Evolutionary conservation across 64 coral and sea anemone genomes (phyloP).

Genomic region (Montipora cactus): DNA sequence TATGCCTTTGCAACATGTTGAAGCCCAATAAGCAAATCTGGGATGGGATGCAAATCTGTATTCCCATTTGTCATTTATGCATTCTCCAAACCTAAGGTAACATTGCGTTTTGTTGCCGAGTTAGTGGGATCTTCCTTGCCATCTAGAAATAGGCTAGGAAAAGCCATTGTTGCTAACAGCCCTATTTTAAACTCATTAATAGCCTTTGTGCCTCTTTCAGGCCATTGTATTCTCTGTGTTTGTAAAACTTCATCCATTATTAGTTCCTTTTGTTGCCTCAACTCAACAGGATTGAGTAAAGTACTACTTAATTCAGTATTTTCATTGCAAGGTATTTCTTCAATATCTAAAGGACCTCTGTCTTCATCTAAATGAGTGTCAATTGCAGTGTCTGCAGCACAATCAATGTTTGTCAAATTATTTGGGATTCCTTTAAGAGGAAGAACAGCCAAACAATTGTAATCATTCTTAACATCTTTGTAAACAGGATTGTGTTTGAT

Average conservation of each 20-base stretch:
- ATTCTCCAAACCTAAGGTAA: not conserved
- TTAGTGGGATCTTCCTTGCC: not conserved
- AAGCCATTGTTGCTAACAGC: constrained; percentile 32
- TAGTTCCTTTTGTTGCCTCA: constrained; percentile 10
- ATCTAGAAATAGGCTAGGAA: too few species aligned
- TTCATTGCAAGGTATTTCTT: too few species aligned
- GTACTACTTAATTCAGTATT: too few species aligned
- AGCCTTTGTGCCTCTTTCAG: not conserved
- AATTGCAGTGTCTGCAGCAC: too few species aligned
- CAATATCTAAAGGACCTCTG: too few species aligned
- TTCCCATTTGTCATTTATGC: not conserved
- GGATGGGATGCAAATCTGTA: not conserved
- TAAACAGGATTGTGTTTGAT: too few species aligned
- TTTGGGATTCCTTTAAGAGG: too few species aligned
- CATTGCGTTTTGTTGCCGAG: not conserved
- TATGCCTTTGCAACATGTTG: not conserved
- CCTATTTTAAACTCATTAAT: constrained; percentile 16
- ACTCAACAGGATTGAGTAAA: not conserved
- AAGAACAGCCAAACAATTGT: too few species aligned
- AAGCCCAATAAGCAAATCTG: not conserved
- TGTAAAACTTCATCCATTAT: not conserved
- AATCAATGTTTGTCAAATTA: too few species aligned
- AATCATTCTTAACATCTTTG: too few species aligned
- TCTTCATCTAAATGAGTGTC: too few species aligned
- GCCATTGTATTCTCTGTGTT: not conserved